phyloP scores from a whole-genome alignment of 2,888 invertebrate genomes.

The Tuberolachnus salignus region DNA sequence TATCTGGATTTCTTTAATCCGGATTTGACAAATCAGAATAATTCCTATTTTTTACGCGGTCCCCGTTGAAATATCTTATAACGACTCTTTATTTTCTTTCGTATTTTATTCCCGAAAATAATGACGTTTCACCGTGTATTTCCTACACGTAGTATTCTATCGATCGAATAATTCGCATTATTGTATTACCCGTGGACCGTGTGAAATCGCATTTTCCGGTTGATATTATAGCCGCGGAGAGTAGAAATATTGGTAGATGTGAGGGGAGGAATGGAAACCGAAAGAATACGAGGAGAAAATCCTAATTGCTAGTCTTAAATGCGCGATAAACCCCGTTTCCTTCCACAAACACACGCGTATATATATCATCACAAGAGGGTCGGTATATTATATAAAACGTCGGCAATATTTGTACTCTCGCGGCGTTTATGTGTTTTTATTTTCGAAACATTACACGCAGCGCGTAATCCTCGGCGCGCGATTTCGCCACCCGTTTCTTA shows the following conservation, averaged over 20 bases:
- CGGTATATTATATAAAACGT: neutral
- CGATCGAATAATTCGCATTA: too few species aligned
- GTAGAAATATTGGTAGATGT: too few species aligned
- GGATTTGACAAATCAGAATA: too few species aligned
- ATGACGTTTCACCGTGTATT: too few species aligned
- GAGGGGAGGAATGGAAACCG: neutral
- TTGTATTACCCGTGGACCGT: neutral
- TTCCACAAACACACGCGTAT: conserved; percentile 2
- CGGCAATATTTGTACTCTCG: neutral
- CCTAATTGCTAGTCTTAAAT: conserved; percentile 28
- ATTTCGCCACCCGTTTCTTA: too few species aligned
- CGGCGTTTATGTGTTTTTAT: neutral
- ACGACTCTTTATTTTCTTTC: too few species aligned
- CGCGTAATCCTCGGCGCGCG: too few species aligned
- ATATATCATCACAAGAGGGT: neutral
- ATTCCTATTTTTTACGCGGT: too few species aligned
- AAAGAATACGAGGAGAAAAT: conserved; percentile 26
- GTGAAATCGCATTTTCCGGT: conserved; percentile 7
- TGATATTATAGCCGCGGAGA: neutral
- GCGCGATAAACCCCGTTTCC: neutral
- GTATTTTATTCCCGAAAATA: too few species aligned
- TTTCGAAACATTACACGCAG: neutral
- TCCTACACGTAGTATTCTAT: too few species aligned
- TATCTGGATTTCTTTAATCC: too few species aligned
- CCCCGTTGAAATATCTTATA: too few species aligned